phyloP scores from a whole-genome alignment of 2,888 invertebrate genomes.

The Cepaea hortensis region DNA sequence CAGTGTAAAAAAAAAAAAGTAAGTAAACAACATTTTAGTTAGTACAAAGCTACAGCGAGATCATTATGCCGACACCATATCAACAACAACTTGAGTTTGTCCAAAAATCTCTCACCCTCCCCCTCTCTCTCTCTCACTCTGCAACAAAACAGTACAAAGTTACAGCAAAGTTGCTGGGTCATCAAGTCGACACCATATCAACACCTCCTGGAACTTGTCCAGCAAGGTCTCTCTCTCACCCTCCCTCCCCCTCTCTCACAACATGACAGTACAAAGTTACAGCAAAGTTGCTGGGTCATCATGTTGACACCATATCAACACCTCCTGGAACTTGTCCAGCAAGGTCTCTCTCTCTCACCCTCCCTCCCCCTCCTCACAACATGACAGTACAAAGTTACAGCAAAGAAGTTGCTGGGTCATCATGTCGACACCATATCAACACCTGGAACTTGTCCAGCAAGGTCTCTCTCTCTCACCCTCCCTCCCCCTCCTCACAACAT shows the following conservation, averaged over 20 bases:
- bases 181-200: constrained; percentile 93
- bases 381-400: constrained; percentile 38
- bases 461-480: no score
- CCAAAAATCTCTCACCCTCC: constrained; percentile 92
- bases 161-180: constrained; percentile 81
- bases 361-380: no score
- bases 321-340: constrained; percentile 93
- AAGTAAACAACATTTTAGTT: no score
- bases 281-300: constrained; percentile 84
- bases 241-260: no score
- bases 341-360: constrained; percentile 91
- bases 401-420: constrained; percentile 83
- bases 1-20: no score
- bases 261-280: constrained; percentile 23
- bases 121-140: no score
- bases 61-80: constrained; percentile 95
- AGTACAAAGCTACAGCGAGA: constrained; percentile 73
- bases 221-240: constrained; percentile 83
- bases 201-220: constrained; percentile 94
- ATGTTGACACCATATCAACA: constrained; percentile 92
- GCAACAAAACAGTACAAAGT: no score
- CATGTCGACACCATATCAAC: constrained; percentile 92
- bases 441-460: constrained; percentile 95
- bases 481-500: no score
- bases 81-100: constrained; percentile 95